Evolutionary conservation across 1,140 invertebrate species (phyloP).

Genomic region (Drosophila insularis): DNA sequence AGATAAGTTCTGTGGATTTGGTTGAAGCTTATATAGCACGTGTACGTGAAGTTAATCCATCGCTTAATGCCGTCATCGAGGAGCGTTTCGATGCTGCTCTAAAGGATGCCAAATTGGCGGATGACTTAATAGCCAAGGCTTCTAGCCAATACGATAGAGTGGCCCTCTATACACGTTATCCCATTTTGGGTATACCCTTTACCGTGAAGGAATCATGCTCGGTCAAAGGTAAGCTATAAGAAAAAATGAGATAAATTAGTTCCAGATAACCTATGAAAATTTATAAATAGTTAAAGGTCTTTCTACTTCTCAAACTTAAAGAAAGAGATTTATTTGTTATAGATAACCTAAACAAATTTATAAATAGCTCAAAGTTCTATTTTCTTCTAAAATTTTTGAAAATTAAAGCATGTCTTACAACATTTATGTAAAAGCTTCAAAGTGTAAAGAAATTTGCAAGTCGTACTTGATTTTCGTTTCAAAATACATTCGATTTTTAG

Average conservation of each 20-base stretch:
- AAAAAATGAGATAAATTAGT: no score
- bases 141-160: constrained; percentile 81
- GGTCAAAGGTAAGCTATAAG: constrained; percentile 86
- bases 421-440: no score
- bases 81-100: constrained; percentile 87
- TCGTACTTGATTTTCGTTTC: no score
- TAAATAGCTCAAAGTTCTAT: neutral
- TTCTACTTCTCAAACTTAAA: no score
- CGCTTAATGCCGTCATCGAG: constrained; percentile 90
- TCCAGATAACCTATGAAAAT: neutral
- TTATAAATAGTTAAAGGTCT: neutral
- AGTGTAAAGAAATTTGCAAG: no score
- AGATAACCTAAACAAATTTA: neutral
- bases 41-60: constrained; percentile 88
- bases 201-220: constrained; percentile 89
- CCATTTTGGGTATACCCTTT: constrained; percentile 90
- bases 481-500: no score
- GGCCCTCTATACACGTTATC: constrained; percentile 85
- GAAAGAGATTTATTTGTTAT: no score
- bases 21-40: constrained; percentile 87
- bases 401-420: no score
- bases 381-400: no score
- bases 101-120: constrained; percentile 86
- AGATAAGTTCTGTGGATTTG: constrained; percentile 86
- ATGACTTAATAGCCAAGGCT: constrained; percentile 80